Conservation (phyloP, 1,140 invertebrate species). For the Centruroides sculpturatus region DNA sequence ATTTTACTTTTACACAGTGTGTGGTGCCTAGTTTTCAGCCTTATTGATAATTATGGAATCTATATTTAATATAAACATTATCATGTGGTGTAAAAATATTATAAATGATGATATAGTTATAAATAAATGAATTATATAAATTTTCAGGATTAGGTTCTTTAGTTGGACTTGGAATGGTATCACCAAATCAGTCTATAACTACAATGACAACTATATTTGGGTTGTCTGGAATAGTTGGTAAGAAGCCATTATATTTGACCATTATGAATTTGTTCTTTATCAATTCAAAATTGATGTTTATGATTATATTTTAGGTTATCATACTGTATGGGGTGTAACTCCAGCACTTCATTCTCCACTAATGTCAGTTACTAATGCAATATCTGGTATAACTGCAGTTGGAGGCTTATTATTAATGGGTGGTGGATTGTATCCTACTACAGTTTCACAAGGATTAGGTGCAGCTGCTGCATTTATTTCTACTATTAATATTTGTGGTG, state of each 20-base stretch:
- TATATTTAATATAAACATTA: no score
- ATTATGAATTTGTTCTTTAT: not conserved
- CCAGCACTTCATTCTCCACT: constrained; percentile 79
- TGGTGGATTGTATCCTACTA: constrained; percentile 56
- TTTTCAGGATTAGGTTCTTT: constrained; percentile 46
- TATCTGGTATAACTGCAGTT: constrained; percentile 79
- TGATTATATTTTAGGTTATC: constrained; percentile 40
- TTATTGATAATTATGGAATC: no score
- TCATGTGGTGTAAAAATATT: no score
- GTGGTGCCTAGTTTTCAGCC: no score
- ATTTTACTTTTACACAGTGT: no score
- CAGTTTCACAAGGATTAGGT: constrained; percentile 50
- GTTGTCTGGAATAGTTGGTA: constrained; percentile 64
- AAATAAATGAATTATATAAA: no score
- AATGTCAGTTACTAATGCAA: constrained; percentile 87
- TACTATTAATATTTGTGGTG: constrained; percentile 80
- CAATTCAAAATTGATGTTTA: not conserved
- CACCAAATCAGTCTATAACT: constrained; percentile 68
- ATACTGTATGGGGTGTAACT: constrained; percentile 84
- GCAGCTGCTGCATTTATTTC: constrained; percentile 71
- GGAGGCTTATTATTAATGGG: constrained; percentile 68
- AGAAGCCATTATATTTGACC: constrained; percentile 8
- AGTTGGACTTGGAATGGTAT: constrained; percentile 51
- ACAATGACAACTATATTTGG: constrained; percentile 76
- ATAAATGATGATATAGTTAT: no score